Evolutionary conservation across 2,113 vertebrate genomes (phyloP).

Genomic region (Otocyon megalotis): DNA sequence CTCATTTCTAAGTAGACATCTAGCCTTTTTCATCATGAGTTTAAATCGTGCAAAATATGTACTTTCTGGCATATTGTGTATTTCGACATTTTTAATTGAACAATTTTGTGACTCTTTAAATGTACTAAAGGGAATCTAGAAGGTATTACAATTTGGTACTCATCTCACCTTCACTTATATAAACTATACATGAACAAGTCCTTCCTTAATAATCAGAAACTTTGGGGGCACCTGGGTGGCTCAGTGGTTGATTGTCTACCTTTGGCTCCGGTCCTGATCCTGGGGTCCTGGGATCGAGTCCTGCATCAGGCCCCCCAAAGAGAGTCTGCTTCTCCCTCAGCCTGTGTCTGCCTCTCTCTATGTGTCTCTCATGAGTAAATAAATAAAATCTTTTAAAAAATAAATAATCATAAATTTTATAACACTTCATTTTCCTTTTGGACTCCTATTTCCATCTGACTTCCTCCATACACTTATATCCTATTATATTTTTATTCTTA

Average conservation of each 20-base stretch:
- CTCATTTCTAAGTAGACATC: neutral
- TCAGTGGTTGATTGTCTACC: no score
- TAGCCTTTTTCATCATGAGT: neutral
- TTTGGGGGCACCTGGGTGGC: no score
- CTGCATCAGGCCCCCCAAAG: no score
- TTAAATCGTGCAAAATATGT: neutral
- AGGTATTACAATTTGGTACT: neutral
- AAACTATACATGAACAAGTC: neutral
- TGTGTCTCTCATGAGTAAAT: no score
- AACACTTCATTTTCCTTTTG: neutral
- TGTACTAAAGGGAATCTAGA: neutral
- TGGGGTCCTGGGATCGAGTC: no score
- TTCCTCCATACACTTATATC: neutral
- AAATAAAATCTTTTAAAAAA: no score
- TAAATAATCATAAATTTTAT: neutral
- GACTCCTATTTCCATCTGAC: neutral
- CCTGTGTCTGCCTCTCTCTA: no score
- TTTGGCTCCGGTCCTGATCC: no score
- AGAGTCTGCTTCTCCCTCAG: no score
- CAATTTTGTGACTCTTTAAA: neutral
- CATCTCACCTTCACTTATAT: neutral
- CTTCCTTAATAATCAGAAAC: neutral
- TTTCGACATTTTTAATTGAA: slow-evolving; percentile 5
- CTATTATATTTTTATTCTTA: slow-evolving; percentile 21
- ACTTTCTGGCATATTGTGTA: neutral